Evolutionary conservation across 2,113 vertebrate species (phyloP).

Genomic region (Mormyrus iriodes): DNA sequence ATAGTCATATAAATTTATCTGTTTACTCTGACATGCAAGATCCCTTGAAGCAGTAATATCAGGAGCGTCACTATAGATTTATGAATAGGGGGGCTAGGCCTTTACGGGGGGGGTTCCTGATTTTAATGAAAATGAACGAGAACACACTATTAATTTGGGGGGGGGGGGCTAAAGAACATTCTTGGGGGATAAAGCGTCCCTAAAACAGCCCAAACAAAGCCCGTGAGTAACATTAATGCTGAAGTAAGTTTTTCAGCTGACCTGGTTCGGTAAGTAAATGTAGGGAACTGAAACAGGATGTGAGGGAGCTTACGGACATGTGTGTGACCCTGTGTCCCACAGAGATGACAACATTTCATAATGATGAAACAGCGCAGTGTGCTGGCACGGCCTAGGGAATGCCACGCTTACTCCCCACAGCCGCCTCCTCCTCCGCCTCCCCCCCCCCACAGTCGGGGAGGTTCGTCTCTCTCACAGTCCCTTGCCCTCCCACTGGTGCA

Average conservation of each 20-base stretch:
- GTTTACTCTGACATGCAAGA: neutral
- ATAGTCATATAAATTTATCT: neutral
- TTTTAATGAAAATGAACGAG: neutral
- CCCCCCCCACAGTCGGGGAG: neutral
- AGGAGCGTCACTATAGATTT: neutral
- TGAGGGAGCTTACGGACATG: too few species aligned
- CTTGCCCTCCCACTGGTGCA: neutral
- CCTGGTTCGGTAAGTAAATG: neutral
- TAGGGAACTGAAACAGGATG: neutral
- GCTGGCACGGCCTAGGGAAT: neutral
- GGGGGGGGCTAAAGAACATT: neutral
- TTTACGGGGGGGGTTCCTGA: neutral
- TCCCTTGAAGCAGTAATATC: neutral
- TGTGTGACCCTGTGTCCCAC: neutral
- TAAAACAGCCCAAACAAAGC: neutral
- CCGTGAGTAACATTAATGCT: neutral
- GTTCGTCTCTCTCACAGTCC: neutral
- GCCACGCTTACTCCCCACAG: neutral
- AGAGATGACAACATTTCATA: neutral
- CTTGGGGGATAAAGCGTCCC: neutral
- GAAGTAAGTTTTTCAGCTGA: neutral
- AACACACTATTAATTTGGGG: neutral
- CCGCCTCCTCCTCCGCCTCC: neutral
- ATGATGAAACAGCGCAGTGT: neutral
- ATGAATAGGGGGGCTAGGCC: neutral